Conservation (phyloP, 2,797 vertebrate species). For the Hypotaenidia philippensis region DNA sequence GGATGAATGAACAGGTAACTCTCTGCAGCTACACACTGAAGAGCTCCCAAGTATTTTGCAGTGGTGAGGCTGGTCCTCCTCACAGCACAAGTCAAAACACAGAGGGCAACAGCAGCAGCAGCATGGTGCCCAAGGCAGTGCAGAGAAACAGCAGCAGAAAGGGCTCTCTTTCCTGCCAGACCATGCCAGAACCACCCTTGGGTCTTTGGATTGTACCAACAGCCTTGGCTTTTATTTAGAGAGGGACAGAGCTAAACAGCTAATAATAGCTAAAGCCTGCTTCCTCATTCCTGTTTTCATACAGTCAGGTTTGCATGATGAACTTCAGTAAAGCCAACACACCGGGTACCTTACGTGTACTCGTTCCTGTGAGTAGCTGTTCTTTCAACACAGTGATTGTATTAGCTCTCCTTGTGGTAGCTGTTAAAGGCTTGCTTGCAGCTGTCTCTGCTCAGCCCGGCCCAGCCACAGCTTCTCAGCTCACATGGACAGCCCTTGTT, state of each 20-base stretch:
- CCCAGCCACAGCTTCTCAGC: neutral
- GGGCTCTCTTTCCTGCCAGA: neutral
- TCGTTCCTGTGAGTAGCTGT: neutral
- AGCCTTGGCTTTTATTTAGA: neutral
- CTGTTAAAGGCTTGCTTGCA: neutral
- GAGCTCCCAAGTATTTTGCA: accelerated
- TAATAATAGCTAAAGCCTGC: neutral
- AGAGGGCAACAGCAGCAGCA: neutral
- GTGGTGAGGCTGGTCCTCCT: neutral
- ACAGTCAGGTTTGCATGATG: neutral
- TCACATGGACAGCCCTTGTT: neutral
- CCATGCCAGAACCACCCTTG: neutral
- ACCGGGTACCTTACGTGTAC: accelerated
- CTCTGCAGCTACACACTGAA: neutral
- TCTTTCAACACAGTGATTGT: neutral
- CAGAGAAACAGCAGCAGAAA: neutral
- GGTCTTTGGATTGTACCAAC: neutral
- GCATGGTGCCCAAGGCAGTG: neutral
- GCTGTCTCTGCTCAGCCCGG: neutral
- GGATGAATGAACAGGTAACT: neutral
- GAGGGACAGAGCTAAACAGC: neutral
- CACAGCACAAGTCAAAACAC: neutral
- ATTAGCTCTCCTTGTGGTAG: neutral
- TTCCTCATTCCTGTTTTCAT: neutral
- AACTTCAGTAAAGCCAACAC: neutral